Percentiles rank a stretch among this genome's conserved stretches.
These are phyloP conservation scores for Pseudopleuronectes americanus DNA, from an alignment of 2,797 vertebrate genomes.

Conservation along the genomic window DNA sequence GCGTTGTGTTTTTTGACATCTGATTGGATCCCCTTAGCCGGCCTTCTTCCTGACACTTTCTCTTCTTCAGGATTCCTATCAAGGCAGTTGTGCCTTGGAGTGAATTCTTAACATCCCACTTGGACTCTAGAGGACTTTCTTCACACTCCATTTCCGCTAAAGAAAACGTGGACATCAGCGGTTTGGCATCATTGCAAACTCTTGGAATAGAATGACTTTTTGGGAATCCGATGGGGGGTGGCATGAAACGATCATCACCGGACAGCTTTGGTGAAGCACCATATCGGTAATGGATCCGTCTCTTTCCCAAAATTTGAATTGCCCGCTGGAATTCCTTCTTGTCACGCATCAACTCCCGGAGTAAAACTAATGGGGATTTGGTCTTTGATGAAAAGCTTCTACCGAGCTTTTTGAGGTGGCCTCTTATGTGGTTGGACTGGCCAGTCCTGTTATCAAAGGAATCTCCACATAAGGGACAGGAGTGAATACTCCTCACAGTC, in stretches of 20 bases:
- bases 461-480: conserved; percentile 95
- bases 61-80: conserved; percentile 98
- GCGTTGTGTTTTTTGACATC: conserved; percentile 89
- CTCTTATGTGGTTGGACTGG: conserved; percentile 97
- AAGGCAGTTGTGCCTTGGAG: conserved; percentile 92
- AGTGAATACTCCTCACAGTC: conserved; percentile 79
- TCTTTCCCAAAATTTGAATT: conserved; percentile 92
- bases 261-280: conserved; percentile 89
- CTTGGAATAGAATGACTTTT: conserved; percentile 84
- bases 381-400: conserved; percentile 90
- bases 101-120: conserved; percentile 86
- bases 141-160: conserved; percentile 82
- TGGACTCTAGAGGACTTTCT: conserved; percentile 86
- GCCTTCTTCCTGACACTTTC: conserved; percentile 93
- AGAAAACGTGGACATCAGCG: conserved; percentile 84
- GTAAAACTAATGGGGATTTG: conserved; percentile 94
- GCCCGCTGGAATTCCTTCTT: conserved; percentile 96
- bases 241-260: conserved; percentile 83
- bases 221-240: conserved; percentile 86
- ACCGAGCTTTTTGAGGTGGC: conserved; percentile 97
- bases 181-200: conserved; percentile 89
- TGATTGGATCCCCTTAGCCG: conserved; percentile 88
- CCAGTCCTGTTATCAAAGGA: conserved; percentile 98
- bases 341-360: conserved; percentile 97
- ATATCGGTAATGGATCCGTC: conserved; percentile 89